Conservation (phyloP, 2,113 vertebrate species). For the Tonatia bakeri region DNA sequence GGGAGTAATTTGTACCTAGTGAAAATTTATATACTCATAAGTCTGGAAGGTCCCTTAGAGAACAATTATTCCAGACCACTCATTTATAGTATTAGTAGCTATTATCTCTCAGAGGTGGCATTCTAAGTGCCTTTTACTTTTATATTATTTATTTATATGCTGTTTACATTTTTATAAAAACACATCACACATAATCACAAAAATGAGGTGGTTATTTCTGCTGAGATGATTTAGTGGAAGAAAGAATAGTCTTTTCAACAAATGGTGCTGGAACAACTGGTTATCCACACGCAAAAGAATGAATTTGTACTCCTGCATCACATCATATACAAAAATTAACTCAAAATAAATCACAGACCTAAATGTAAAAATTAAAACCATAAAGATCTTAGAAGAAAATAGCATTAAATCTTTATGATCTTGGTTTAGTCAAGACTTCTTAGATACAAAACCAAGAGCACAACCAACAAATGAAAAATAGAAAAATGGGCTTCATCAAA, state of each 20-base stretch:
- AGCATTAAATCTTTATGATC: not conserved
- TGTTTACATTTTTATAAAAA: not conserved
- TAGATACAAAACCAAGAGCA: not conserved
- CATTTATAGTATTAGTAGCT: not conserved
- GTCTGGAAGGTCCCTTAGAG: not conserved
- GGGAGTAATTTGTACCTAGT: not conserved
- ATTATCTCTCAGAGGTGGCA: not conserved
- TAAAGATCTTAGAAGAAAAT: not conserved
- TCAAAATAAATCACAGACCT: not conserved
- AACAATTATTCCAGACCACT: not conserved
- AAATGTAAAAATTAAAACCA: not conserved
- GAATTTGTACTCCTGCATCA: not conserved
- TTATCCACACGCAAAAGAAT: not conserved
- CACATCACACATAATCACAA: not conserved
- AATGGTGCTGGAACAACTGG: not conserved
- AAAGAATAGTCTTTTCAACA: not conserved
- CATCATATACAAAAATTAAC: not conserved
- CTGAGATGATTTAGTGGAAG: not conserved
- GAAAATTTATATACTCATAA: not conserved
- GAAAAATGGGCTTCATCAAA: not conserved
- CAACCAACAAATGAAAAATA: not conserved
- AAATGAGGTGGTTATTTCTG: not conserved
- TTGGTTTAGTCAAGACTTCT: not conserved
- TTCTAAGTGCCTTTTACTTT: not conserved
- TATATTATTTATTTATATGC: not conserved